Percentiles rank a stretch among this genome's conserved stretches.
Evolutionary conservation across 2,888 invertebrate species (phyloP).

Genomic region (Melanotus villosus): DNA sequence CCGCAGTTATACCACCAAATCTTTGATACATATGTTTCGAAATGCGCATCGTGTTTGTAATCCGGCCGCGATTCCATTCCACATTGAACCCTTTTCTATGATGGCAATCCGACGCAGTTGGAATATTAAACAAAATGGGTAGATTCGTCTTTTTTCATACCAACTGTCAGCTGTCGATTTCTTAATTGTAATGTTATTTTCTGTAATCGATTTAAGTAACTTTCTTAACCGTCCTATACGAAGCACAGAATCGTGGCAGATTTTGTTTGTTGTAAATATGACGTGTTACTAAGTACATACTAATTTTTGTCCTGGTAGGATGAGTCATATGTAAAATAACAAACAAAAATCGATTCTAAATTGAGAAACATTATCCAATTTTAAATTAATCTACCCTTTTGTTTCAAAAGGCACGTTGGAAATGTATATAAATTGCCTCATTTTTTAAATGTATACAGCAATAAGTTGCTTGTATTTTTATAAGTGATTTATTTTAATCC

Average conservation of each 20-base stretch:
- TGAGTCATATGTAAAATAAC: background rate
- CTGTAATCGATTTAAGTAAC: conserved; percentile 22
- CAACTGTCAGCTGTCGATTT: conserved; percentile 5
- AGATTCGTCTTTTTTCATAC: conserved; percentile 18
- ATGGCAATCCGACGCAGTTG: conserved; percentile 25
- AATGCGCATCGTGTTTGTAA: conserved; percentile 32
- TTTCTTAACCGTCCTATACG: conserved; percentile 7
- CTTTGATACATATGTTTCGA: conserved; percentile 36
- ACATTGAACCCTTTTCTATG: conserved; percentile 30
- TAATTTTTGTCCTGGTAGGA: conserved; percentile 6
- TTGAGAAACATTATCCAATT: no score
- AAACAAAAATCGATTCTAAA: background rate
- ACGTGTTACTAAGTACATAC: background rate
- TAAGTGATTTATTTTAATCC: no score
- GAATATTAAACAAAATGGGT: conserved; percentile 31
- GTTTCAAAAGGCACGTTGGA: no score
- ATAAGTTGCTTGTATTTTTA: no score
- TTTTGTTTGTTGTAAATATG: conserved; percentile 11
- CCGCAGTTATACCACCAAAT: conserved; percentile 28
- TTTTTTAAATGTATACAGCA: no score
- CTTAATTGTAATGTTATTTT: conserved; percentile 13
- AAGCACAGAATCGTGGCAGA: conserved; percentile 18
- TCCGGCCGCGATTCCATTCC: conserved; percentile 29
- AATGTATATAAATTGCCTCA: no score
- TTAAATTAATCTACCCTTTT: no score